A percentile compares a stretch with the other conserved stretches of the same genome.
Evolutionary conservation across 2,797 vertebrate species (phyloP).

Genomic region (Knipowitschia caucasica): DNA sequence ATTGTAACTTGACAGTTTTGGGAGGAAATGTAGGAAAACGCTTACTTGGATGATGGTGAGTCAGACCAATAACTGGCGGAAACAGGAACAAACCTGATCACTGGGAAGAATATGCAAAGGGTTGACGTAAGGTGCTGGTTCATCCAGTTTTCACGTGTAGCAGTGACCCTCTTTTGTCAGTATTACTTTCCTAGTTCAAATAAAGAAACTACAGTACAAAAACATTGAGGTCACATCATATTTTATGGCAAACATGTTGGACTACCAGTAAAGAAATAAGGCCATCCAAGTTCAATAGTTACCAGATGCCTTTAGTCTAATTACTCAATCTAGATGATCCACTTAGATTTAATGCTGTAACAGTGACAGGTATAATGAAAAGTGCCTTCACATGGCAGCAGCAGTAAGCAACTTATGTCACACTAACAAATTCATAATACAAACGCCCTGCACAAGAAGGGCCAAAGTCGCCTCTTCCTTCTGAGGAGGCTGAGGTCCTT

Average conservation of each 20-base stretch:
- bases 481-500: no score
- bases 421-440: no score
- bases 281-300: neutral
- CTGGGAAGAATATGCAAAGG: conserved; percentile 19
- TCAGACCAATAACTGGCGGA: conserved; percentile 30
- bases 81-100: conserved; percentile 24
- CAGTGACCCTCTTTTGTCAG: neutral
- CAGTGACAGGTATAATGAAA: conserved; percentile 9
- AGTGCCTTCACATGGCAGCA: conserved; percentile 37
- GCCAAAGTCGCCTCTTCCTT: no score
- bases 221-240: no score
- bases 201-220: no score
- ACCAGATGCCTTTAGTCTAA: rapidly evolving
- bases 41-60: conserved; percentile 18
- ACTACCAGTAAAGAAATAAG: neutral
- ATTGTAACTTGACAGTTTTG: conserved; percentile 12
- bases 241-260: neutral
- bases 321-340: conserved; percentile 9
- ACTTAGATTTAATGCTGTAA: conserved; percentile 37
- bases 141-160: conserved; percentile 13
- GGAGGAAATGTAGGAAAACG: conserved; percentile 22
- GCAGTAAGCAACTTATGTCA: conserved; percentile 36
- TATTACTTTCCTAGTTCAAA: conserved; percentile 4
- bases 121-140: conserved; percentile 3
- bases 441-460: no score